Percentiles rank a stretch among this genome's conserved stretches.
These are phyloP conservation scores for Mactromeris polynyma DNA, from an alignment of 2,888 invertebrate species.

Conservation along the genomic window DNA sequence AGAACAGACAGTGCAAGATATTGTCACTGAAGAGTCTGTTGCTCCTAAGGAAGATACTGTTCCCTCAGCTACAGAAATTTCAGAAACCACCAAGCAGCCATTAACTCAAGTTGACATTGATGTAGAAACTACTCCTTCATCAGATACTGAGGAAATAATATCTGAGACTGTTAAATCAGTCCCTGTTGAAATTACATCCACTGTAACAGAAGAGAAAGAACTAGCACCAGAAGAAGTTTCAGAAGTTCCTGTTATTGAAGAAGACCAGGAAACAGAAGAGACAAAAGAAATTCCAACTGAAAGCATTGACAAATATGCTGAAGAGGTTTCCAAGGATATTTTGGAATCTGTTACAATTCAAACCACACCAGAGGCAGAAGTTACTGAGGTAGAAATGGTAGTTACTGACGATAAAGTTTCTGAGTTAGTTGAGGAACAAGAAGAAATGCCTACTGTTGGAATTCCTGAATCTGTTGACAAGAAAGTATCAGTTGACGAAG, in stretches of 20 bases:
- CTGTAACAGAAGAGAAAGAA: slow-evolving; percentile 19
- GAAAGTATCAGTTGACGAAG: slow-evolving; percentile 31
- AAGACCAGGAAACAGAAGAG: slow-evolving; percentile 52
- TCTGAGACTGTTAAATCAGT: background rate
- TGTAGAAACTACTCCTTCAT: background rate
- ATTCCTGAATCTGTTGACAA: slow-evolving; percentile 6
- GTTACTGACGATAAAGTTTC: slow-evolving; percentile 47
- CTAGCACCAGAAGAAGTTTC: slow-evolving; percentile 43
- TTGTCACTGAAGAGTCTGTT: slow-evolving; percentile 22
- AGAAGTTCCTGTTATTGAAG: slow-evolving; percentile 43
- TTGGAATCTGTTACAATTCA: slow-evolving; percentile 52
- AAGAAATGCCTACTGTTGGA: slow-evolving; percentile 26
- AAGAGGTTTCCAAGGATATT: slow-evolving; percentile 58
- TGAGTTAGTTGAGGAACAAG: slow-evolving; percentile 58
- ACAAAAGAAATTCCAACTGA: slow-evolving; percentile 58
- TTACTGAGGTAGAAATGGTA: slow-evolving; percentile 47
- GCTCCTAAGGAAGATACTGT: slow-evolving; percentile 40
- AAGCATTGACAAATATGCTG: slow-evolving; percentile 59
- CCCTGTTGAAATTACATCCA: slow-evolving; percentile 6
- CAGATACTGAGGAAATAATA: background rate
- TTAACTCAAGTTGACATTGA: background rate
- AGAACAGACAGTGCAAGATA: slow-evolving; percentile 14
- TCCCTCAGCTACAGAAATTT: slow-evolving; percentile 14
- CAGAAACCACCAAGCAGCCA: slow-evolving; percentile 26
- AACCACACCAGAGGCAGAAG: slow-evolving; percentile 28